These are phyloP conservation scores for Sesamia inferens DNA, from an alignment of 2,888 invertebrate genomes.

Conservation along the genomic window DNA sequence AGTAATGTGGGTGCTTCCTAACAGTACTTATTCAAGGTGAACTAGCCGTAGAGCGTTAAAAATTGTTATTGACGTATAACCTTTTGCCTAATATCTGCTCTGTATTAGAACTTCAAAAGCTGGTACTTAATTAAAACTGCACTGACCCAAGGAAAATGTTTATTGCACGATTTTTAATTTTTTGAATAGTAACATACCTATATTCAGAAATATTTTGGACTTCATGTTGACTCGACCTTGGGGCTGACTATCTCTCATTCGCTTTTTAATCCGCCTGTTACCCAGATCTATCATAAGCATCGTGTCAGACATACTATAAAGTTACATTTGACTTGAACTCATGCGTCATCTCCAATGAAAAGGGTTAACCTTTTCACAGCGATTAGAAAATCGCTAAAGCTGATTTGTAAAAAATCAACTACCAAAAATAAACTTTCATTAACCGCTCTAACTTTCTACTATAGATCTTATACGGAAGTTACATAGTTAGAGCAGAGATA, in stretches of 20 bases:
- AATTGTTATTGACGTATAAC: background rate
- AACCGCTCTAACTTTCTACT: constrained; percentile 60
- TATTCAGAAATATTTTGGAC: constrained; percentile 8
- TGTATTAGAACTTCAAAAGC: background rate
- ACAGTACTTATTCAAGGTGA: background rate
- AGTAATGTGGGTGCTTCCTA: background rate
- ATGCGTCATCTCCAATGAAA: constrained; percentile 47
- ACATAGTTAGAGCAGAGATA: constrained; percentile 54
- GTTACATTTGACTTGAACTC: constrained; percentile 46
- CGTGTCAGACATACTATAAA: constrained; percentile 39
- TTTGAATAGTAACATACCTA: constrained; percentile 6
- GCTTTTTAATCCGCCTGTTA: constrained; percentile 44
- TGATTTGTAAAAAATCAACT: constrained; percentile 53
- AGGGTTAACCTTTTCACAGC: constrained; percentile 58
- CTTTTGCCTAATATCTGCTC: background rate
- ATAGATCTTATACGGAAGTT: constrained; percentile 62
- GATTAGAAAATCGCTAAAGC: constrained; percentile 54
- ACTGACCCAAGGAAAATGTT: constrained; percentile 6
- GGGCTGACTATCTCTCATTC: constrained; percentile 46
- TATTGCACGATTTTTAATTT: constrained; percentile 21
- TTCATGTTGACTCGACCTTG: constrained; percentile 7
- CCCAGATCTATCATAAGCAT: constrained; percentile 40
- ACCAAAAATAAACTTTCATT: constrained; percentile 62
- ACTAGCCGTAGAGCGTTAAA: background rate
- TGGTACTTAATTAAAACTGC: constrained; percentile 8